Conservation (phyloP, 2,113 vertebrate genomes). For the Semnornis frantzii region DNA sequence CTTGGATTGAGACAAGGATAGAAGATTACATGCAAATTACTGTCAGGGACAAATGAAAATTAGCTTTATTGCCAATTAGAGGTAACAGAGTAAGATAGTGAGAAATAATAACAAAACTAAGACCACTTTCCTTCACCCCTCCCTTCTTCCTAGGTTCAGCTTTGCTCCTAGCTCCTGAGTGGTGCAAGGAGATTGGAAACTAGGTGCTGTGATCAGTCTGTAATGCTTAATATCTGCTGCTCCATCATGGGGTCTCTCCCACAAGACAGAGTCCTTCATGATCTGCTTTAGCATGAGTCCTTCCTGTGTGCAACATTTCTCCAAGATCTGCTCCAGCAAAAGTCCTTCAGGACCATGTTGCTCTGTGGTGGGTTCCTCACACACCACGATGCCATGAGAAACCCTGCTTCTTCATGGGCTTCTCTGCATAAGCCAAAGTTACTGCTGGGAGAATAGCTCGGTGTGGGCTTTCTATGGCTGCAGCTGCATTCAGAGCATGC, state of each 20-base stretch:
- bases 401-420: neutral
- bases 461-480: neutral
- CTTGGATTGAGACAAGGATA: too few relatives aligned
- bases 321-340: too few relatives aligned
- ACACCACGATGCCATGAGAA: neutral
- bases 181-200: neutral
- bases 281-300: neutral
- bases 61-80: neutral
- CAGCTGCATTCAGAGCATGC: neutral
- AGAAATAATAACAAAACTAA: neutral
- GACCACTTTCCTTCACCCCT: neutral
- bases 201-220: fast-evolving
- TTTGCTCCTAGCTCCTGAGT: neutral
- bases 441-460: neutral
- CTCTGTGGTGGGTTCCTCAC: fast-evolving
- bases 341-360: neutral
- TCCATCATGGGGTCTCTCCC: neutral
- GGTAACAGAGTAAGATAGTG: neutral
- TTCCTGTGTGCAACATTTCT: too few relatives aligned
- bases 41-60: neutral
- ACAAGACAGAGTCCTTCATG: neutral
- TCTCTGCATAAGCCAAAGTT: neutral
- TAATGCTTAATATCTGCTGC: neutral
- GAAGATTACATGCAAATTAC: neutral
- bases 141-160: neutral